Evolutionary conservation across 2,888 invertebrate species (phyloP).

Genomic region (Agrilus biguttatus): DNA sequence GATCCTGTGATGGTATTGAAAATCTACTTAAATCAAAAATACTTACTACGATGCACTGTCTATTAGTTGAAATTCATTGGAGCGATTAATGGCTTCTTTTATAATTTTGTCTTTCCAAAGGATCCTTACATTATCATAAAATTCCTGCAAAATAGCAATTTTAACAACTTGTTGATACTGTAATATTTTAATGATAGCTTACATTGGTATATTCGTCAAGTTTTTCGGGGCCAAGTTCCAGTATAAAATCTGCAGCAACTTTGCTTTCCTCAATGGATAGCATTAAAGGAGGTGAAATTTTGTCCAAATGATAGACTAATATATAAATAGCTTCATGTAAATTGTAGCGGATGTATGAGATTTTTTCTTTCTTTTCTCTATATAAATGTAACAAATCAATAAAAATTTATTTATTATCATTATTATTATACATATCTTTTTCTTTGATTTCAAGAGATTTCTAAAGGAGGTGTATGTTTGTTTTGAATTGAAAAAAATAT

Average conservation of each 20-base stretch:
- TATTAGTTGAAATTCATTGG: constrained; percentile 64
- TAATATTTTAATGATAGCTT: constrained; percentile 9
- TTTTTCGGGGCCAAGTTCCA: constrained; percentile 36
- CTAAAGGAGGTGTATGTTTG: too few species aligned
- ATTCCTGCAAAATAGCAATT: constrained; percentile 40
- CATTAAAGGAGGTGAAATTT: constrained; percentile 30
- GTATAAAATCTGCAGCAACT: constrained; percentile 35
- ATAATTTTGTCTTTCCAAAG: constrained; percentile 62
- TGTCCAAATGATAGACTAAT: constrained; percentile 43
- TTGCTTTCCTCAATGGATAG: constrained; percentile 36
- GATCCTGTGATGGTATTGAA: too few species aligned
- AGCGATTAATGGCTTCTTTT: constrained; percentile 50
- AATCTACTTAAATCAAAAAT: not conserved
- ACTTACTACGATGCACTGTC: constrained; percentile 76
- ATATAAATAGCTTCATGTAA: constrained; percentile 63
- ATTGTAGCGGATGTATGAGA: constrained; percentile 53
- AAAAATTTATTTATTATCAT: too few species aligned
- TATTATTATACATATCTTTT: too few species aligned
- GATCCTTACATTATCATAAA: constrained; percentile 49
- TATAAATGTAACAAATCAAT: constrained; percentile 9
- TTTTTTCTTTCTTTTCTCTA: constrained; percentile 55
- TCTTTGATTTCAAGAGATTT: too few species aligned
- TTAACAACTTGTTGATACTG: not conserved
- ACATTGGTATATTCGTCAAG: constrained; percentile 44
- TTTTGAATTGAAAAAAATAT: too few species aligned